Base-by-base conservation (phyloP, 2,888 invertebrate species). In the Drosophila maculinotata region DNA sequence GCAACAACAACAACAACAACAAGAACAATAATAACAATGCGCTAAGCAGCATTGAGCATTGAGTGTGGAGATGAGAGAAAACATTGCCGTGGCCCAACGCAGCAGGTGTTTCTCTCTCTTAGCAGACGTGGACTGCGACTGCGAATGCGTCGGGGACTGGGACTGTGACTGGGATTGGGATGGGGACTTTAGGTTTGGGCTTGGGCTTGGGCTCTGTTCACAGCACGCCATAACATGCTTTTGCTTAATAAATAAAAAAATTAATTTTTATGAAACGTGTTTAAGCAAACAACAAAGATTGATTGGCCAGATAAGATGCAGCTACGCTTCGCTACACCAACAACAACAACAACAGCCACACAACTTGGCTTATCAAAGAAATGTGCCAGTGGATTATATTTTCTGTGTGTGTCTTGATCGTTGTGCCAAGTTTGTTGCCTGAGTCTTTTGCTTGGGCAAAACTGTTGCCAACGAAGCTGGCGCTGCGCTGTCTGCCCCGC, bases 261-360 rank as follows among this genome's bases (percentile, higher is more conserved):
- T 83, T 82, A 75, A 81, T 77, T 87, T 84, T 84, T 85, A 84
- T 87, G 87, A 84, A 84, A 87, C 87, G 87, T 84, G 84, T 84
- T 84, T 87, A 79, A 84, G 62, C 76, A 81, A 84, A 86, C 85
- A 84, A 84, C 84, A 74, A 84, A 83, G 83, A 83, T 83, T 83
- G 83, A 83, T 83, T 87, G 85, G 68, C 65, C 71, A 67, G 83
- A 83, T 83, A 83, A 87, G 87, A 80, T 81, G 79, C 72, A 81
- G 79, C 65, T 71, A 81, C 66, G 73, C 66, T 64, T 67, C 63
- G 74, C 73, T 69, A 69, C 63, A 36, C 67, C 39, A 62, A 60
- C 15, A 66, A 26, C 47, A 30, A 14, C 39, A 35, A 20, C 26
- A 17, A 26, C 47, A 30, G 15, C 39, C 38, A 20, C 26, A 17